Conservation (phyloP, 2,888 invertebrate genomes). For the Hyposoter dolosus region DNA sequence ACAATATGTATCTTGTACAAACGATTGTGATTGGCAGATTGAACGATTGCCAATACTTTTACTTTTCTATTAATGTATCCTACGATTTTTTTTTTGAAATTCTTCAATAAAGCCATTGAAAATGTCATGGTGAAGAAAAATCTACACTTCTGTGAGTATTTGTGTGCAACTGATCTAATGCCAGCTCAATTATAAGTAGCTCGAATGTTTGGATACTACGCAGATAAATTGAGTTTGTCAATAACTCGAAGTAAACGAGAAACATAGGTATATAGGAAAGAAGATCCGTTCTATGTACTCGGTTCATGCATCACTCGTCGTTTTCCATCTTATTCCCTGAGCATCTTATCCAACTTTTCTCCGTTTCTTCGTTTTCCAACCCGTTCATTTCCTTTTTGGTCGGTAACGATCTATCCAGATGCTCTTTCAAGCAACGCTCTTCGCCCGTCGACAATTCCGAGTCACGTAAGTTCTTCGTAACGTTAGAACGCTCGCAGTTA, state of each 20-base stretch:
- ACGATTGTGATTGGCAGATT: conserved; percentile 4
- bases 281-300: conserved; percentile 32
- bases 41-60: neutral
- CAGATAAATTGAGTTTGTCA: neutral
- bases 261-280: conserved; percentile 11
- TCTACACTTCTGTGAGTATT: neutral
- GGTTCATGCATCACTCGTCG: conserved; percentile 35
- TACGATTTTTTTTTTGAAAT: neutral
- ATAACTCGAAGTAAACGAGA: conserved; percentile 17
- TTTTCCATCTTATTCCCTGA: conserved; percentile 44
- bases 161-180: neutral
- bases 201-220: neutral
- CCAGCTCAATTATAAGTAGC: neutral
- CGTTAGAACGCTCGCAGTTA: conserved; percentile 50
- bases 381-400: conserved; percentile 4
- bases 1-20: conserved; percentile 4
- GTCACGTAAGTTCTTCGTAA: conserved; percentile 65
- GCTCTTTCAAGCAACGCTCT: conserved; percentile 38
- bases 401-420: conserved; percentile 26
- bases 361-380: conserved; percentile 26
- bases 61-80: neutral
- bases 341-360: conserved; percentile 22
- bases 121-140: neutral
- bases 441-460: conserved; percentile 44
- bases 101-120: neutral